Evolutionary conservation across 2,797 vertebrate genomes (phyloP).

Genomic region (Cynodonichthys magdalenae): DNA sequence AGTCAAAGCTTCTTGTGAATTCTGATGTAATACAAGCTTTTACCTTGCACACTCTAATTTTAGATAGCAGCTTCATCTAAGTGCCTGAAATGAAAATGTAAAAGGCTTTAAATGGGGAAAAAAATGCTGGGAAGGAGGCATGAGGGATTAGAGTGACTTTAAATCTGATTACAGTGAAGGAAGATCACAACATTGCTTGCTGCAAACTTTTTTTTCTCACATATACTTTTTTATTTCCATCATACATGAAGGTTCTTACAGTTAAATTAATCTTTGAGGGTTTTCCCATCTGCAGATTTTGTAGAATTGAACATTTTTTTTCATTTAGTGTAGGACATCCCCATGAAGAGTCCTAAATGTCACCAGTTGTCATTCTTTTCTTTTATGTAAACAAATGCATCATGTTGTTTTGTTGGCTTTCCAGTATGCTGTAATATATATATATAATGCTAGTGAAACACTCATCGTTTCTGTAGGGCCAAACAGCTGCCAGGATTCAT

Average conservation of each 20-base stretch:
- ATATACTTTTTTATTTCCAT: background rate
- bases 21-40: slow-evolving; percentile 33
- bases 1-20: slow-evolving; percentile 19
- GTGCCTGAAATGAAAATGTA: slow-evolving; percentile 27
- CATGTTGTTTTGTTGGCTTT: background rate
- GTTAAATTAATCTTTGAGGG: background rate
- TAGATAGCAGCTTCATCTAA: slow-evolving; percentile 2
- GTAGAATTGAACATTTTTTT: background rate
- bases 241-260: slow-evolving; percentile 8
- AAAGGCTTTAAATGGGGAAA: slow-evolving; percentile 30
- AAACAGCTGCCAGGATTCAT: background rate
- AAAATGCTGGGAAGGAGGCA: background rate
- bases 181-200: slow-evolving; percentile 24
- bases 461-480: background rate
- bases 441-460: too few species aligned
- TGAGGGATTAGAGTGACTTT: slow-evolving; percentile 26
- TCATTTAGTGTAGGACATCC: background rate
- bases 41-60: slow-evolving; percentile 17
- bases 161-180: slow-evolving; percentile 25
- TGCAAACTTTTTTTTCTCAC: slow-evolving; percentile 7
- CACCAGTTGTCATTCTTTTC: background rate
- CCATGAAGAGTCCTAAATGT: background rate
- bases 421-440: too few species aligned
- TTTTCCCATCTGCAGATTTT: background rate
- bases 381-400: background rate